phyloP scores from a whole-genome alignment of 2,797 vertebrate genomes.

The Manis crassicaudata region DNA sequence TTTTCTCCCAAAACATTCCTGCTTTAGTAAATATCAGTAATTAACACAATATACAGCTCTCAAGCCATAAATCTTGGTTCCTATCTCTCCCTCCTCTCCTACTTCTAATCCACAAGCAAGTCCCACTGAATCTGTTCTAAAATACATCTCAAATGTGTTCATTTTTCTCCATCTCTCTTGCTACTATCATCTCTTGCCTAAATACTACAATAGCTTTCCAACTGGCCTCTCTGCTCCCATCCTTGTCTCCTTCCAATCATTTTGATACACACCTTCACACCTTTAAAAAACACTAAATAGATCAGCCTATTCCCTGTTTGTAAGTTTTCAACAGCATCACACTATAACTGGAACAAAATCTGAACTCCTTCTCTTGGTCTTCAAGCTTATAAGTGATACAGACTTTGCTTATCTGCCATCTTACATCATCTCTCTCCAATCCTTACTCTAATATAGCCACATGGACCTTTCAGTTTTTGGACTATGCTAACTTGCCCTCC shows the following conservation, averaged over 20 bases:
- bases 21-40: conserved; percentile 41
- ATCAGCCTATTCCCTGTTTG: background rate
- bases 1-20: background rate
- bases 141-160: background rate
- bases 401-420: background rate
- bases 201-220: background rate
- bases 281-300: background rate
- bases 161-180: background rate
- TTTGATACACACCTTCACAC: background rate
- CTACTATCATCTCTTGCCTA: background rate
- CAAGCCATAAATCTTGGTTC: background rate
- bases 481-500: background rate
- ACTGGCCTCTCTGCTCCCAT: background rate
- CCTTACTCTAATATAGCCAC: background rate
- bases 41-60: background rate
- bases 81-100: background rate
- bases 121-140: background rate
- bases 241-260: background rate
- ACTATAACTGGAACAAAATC: background rate
- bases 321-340: conserved; percentile 20
- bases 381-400: background rate
- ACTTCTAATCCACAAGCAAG: background rate
- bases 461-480: background rate
- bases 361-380: background rate
- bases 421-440: background rate